These are phyloP conservation scores for Mus spretus DNA, from an alignment of 2,797 vertebrate species.

Conservation along the genomic window DNA sequence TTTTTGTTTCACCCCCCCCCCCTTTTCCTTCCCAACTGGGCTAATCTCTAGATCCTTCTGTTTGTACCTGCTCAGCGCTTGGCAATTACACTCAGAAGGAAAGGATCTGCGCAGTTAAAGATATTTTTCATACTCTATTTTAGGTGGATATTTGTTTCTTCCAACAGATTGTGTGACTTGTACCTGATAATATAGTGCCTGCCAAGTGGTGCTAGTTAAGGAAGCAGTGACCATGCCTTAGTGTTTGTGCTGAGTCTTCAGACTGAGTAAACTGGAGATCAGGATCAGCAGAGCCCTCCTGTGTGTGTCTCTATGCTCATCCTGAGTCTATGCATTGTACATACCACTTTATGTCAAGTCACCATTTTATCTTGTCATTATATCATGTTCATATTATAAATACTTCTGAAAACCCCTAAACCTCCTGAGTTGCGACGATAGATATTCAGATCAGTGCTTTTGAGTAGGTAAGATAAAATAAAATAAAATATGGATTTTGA, in stretches of 20 bases:
- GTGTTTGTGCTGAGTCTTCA: neutral
- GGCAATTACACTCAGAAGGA: neutral
- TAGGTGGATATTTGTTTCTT: constrained; percentile 39
- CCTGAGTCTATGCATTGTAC: neutral
- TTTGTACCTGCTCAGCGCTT: neutral
- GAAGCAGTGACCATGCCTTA: constrained; percentile 1
- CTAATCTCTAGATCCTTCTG: neutral
- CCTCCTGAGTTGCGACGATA: neutral
- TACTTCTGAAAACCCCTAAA: neutral
- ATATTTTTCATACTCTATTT: constrained; percentile 20
- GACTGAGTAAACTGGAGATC: constrained; percentile 36
- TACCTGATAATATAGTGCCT: neutral
- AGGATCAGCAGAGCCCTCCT: neutral
- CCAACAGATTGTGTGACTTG: neutral
- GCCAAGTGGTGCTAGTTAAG: neutral
- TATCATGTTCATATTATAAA: constrained; percentile 6
- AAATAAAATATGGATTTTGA: neutral
- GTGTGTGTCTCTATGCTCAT: neutral
- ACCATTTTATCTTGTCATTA: constrained; percentile 7
- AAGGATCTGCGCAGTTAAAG: constrained; percentile 15
- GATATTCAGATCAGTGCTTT: neutral
- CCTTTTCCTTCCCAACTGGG: neutral
- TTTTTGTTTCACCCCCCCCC: too few relatives aligned
- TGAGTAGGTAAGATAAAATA: constrained; percentile 29
- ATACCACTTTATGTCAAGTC: neutral